These are phyloP conservation scores for Endotricha flammealis DNA, from an alignment of 2,888 invertebrate species.

Conservation along the genomic window DNA sequence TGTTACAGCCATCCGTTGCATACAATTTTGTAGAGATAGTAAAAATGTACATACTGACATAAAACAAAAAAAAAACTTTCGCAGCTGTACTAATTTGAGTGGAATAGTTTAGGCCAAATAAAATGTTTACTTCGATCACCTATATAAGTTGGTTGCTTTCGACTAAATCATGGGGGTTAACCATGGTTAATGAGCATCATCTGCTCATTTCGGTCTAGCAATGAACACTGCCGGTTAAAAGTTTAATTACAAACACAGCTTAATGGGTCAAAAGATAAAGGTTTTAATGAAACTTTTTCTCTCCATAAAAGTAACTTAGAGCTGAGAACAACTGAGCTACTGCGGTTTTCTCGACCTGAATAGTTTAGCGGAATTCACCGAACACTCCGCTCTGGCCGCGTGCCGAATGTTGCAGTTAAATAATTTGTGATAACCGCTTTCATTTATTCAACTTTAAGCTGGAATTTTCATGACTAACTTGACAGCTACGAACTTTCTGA, in stretches of 20 bases:
- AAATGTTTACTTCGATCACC: too few species aligned
- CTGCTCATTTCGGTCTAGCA: not conserved
- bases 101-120: too few species aligned
- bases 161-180: too few species aligned
- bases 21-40: too few species aligned
- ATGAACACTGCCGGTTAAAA: not conserved
- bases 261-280: conserved; percentile 28
- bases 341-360: conserved; percentile 69
- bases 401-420: conserved; percentile 70
- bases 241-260: conserved; percentile 12
- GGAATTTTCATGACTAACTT: conserved; percentile 32
- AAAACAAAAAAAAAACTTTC: too few species aligned
- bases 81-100: too few species aligned
- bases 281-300: conserved; percentile 34
- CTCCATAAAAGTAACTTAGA: conserved; percentile 43
- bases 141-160: too few species aligned
- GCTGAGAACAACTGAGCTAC: conserved; percentile 57
- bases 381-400: conserved; percentile 59
- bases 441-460: conserved; percentile 61
- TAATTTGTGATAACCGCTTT: conserved; percentile 70
- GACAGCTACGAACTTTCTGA: conserved; percentile 35
- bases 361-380: conserved; percentile 65
- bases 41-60: too few species aligned
- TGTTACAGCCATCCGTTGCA: too few species aligned
- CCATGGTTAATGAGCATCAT: not conserved